Evolutionary conservation across 2,113 vertebrate species (phyloP).

Genomic region (Lophochroa leadbeateri): DNA sequence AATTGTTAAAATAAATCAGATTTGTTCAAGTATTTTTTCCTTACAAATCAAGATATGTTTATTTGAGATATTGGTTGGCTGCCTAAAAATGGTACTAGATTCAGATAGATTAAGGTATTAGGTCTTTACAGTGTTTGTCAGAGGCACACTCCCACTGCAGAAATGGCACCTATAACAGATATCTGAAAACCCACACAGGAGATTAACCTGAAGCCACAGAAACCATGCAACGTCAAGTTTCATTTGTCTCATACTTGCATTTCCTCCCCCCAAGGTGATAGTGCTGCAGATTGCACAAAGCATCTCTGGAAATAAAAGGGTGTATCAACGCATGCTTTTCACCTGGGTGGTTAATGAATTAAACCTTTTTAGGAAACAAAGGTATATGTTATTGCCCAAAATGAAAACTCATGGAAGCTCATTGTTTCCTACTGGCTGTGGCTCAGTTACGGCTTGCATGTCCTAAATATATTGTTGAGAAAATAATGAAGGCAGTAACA

Average conservation of each 20-base stretch:
- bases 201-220: neutral
- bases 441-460: neutral
- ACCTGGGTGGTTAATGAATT: neutral
- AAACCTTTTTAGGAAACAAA: neutral
- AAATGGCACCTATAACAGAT: neutral
- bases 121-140: neutral
- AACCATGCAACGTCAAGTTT: neutral
- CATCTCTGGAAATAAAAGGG: neutral
- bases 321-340: neutral
- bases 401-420: neutral
- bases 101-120: neutral
- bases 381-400: neutral
- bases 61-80: neutral
- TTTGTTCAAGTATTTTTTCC: neutral
- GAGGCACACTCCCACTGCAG: neutral
- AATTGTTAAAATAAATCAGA: neutral
- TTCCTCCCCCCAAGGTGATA: rapidly evolving
- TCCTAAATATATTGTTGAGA: neutral
- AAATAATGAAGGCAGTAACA: neutral
- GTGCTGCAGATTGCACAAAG: neutral
- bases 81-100: neutral
- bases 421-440: neutral
- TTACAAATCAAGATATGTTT: neutral
- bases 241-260: neutral
- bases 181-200: neutral